A percentile compares a stretch with the other conserved stretches of the same genome.
Evolutionary conservation across 2,797 vertebrate species (phyloP).

Genomic region (Acipenser oxyrinchus): DNA sequence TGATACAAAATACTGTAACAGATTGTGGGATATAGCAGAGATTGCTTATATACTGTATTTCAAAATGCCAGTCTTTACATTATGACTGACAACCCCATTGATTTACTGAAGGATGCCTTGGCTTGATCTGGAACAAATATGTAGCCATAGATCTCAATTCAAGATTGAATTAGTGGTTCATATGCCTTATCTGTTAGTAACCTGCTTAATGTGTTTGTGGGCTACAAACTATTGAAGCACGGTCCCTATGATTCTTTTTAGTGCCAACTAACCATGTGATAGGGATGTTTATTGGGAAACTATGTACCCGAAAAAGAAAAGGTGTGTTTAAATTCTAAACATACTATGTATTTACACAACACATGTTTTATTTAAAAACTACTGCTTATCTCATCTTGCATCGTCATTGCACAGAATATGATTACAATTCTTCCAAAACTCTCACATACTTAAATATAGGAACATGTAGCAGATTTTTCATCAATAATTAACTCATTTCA

Average conservation of each 20-base stretch:
- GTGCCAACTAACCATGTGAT: slow-evolving; percentile 40
- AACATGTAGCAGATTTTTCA: slow-evolving; percentile 62
- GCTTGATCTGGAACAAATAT: slow-evolving; percentile 35
- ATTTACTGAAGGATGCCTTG: slow-evolving; percentile 25
- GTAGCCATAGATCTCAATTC: slow-evolving; percentile 61
- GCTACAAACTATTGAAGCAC: slow-evolving; percentile 40
- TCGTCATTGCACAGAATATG: slow-evolving; percentile 33
- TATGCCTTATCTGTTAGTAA: slow-evolving; percentile 59
- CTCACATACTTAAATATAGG: slow-evolving; percentile 59
- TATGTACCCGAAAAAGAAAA: slow-evolving; percentile 18
- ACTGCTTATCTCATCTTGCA: too few species aligned
- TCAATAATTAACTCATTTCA: slow-evolving; percentile 72
- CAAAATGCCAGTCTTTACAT: not conserved
- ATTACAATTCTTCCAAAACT: slow-evolving; percentile 64
- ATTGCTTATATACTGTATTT: not conserved
- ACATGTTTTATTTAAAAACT: too few species aligned
- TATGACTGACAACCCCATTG: slow-evolving; percentile 24
- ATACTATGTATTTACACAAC: too few species aligned
- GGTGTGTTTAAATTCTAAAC: too few species aligned
- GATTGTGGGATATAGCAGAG: not conserved
- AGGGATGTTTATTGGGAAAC: slow-evolving; percentile 34
- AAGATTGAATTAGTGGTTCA: slow-evolving; percentile 59
- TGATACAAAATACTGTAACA: not conserved
- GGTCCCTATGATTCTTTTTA: slow-evolving; percentile 38
- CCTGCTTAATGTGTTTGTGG: slow-evolving; percentile 52